Evolutionary conservation across 2,797 vertebrate species (phyloP), one percentile per base, ranked within the genome.

Genomic region (Trematomus bernacchii): DNA sequence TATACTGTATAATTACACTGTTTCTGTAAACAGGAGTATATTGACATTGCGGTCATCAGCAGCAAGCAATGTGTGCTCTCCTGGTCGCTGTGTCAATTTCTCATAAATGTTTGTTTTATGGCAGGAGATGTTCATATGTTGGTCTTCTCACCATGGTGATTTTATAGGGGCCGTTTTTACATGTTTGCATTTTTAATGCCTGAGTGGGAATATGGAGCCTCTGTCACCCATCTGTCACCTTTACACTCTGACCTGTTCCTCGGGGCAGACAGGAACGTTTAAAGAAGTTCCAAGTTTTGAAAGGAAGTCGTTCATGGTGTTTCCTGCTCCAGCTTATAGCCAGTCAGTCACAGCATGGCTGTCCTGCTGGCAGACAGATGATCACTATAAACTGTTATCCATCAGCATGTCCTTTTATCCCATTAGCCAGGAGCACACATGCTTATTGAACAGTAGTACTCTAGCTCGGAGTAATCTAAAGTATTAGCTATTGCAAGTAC

Each of bases 401-500:
- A 43, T 74, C 57, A 63, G 58, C 33, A 48, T 75, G 74, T 66
- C 64, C 55, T 44, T 30, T n/a, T 48, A 19, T 30, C 72, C 67
- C 76, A 80, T 73, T 85, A 87, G 16, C 16, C 1, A 65, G 30
- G 18, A 68, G 30, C 15, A 68, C 33, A 71, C 66, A 43, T 18
- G 13, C 43, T 19, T 16, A 44, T 55, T 69, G 47, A 66, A 69
- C 50, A 66, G 21, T 19, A 23, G 9, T 15, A n/a, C 57, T 64
- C 16, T 27, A 27, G 27, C 27, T 63, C 46, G 64, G 60, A 82
- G 58, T 43, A 52, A 71, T 80, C 52, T 48, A 19, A 30, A 62
- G 71, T 15, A 74, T 73, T 54, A 63, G 50, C 48, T 21, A 4
- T n/a, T 79, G 67, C 82, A 83, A 86, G 73, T 79, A 51, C 77